Conservation (phyloP, 2,888 invertebrate genomes). For the Phyllotreta cruciferae region DNA sequence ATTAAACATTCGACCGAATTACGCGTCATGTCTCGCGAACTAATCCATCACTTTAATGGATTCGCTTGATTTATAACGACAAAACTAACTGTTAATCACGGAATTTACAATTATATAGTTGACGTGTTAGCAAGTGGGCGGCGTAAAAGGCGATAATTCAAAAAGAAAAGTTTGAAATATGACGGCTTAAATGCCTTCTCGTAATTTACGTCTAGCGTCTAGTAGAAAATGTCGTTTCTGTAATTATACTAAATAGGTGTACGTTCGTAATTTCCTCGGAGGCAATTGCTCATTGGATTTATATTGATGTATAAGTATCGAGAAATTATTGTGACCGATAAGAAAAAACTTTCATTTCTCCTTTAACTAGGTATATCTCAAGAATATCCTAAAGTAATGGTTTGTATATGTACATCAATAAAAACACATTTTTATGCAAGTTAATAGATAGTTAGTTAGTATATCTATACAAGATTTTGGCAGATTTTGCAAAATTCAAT, state of each 20-base stretch:
- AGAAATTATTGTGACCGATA: no score
- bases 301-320: no score
- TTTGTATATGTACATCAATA: no score
- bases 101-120: constrained; percentile 28
- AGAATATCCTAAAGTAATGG: no score
- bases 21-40: not conserved
- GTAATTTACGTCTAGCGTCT: constrained; percentile 44
- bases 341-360: no score
- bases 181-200: constrained; percentile 45
- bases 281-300: constrained; percentile 7
- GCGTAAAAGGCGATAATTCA: constrained; percentile 43
- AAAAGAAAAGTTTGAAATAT: constrained; percentile 46
- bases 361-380: no score
- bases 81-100: constrained; percentile 31
- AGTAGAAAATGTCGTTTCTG: constrained; percentile 32
- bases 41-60: constrained; percentile 16
- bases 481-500: no score
- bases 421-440: no score
- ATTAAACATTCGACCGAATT: not conserved
- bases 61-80: constrained; percentile 18
- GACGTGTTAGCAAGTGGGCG: constrained; percentile 42
- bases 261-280: constrained; percentile 15
- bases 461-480: no score
- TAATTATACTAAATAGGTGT: constrained; percentile 33
- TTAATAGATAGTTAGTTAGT: no score